A percentile compares a stretch with the other conserved stretches of the same genome.
Conservation (phyloP, 2,797 vertebrate genomes). For the Pteropus rufus region DNA sequence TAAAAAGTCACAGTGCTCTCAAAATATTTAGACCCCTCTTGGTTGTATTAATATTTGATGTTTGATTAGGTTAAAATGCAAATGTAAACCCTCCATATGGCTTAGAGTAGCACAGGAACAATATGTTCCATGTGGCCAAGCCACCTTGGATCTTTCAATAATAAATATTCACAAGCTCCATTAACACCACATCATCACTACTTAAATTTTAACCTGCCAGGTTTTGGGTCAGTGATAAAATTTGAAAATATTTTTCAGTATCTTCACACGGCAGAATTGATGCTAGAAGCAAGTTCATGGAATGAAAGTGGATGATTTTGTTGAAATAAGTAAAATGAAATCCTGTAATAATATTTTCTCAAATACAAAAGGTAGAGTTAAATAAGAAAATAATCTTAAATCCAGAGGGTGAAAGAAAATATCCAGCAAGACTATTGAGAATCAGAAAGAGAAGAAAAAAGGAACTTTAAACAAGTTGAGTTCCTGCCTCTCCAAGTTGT, state of each 20-base stretch:
- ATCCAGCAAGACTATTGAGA: not conserved
- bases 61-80: slow-evolving; percentile 77
- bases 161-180: slow-evolving; percentile 76
- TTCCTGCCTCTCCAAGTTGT: not conserved
- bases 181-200: slow-evolving; percentile 68
- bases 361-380: not conserved
- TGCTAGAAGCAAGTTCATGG: not conserved
- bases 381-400: not conserved
- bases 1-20: slow-evolving; percentile 56
- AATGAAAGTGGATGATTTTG: not conserved
- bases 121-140: slow-evolving; percentile 64
- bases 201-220: slow-evolving; percentile 68
- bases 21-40: slow-evolving; percentile 56
- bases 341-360: not conserved
- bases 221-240: slow-evolving; percentile 71
- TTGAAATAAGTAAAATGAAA: not conserved
- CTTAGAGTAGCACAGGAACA: slow-evolving; percentile 14
- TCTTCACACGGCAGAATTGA: slow-evolving; percentile 22
- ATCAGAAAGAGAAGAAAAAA: not conserved
- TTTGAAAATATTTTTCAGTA: not conserved
- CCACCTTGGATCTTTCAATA: slow-evolving; percentile 67
- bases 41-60: slow-evolving; percentile 75
- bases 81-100: slow-evolving; percentile 73
- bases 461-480: not conserved
- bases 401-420: not conserved